Base-by-base conservation (phyloP, 2,888 invertebrate genomes). In the Aleiodes leptofemur region DNA sequence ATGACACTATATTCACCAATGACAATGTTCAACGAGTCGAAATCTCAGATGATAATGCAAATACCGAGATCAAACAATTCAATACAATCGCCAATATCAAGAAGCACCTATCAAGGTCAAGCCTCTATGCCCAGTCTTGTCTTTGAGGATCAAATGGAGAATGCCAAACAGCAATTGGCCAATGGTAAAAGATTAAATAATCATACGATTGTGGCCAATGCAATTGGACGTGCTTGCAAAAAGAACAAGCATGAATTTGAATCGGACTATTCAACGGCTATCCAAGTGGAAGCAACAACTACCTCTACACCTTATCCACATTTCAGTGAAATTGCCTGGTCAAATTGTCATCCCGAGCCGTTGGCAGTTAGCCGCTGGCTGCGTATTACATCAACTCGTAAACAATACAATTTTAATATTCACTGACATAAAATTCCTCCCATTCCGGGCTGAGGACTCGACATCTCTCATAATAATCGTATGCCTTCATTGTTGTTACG, bases 341-440 rank as follows among this genome's bases (percentile, higher is more conserved):
- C 89, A n/a, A 88, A 82, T 77, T 89, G 86, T 81, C 89, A 89
- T 78, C 89, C 89, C n/a, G 89, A 89, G 74, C 89, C 89, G n/a
- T 79, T 89, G 64, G 89, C 89, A 0, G 89, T 89, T n/a, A 89
- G 86, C 74, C 87, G 88, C 56, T 89, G 89, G 89, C 83, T 89
- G 14, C 88, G 89, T 51, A 88, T 89, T 74, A 87, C 86, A 53
- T 89, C 89, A 78, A 89, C 83, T 84, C 89, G 89, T 81, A 89
- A 89, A 82, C 89, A 89, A 82, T 89, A 89, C 80, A 89, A 89
- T 80, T 89, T 89, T 80, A 89, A 89, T 84, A 89, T 89, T 87
- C 89, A 89, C 89, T 89, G 89, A 89, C 89, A 89, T 80, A 89
- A 88, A 82, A 89, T 84, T 85, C 86, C 86, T 83, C 89, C 89